phyloP scores from a whole-genome alignment of 2,888 invertebrate species.

The Lasioglossum morio region DNA sequence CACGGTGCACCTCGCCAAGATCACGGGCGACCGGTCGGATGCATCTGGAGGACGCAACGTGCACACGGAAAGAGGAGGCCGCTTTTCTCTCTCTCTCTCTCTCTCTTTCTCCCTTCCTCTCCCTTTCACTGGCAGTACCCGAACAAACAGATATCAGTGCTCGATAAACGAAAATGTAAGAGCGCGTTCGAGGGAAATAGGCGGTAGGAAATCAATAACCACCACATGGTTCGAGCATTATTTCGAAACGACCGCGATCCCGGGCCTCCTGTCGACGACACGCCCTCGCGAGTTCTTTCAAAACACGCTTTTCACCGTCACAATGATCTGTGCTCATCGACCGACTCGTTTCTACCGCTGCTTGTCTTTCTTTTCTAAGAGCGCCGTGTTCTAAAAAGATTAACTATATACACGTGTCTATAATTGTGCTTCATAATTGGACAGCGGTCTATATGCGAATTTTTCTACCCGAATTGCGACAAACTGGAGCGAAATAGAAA shows the following conservation, averaged over 20 bases:
- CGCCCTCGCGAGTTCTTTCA: neutral
- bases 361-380: neutral
- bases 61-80: neutral
- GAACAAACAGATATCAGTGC: conserved; percentile 44
- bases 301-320: neutral
- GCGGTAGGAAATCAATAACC: conserved; percentile 38
- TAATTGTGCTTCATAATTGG: neutral
- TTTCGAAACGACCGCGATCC: conserved; percentile 16
- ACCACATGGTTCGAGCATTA: conserved; percentile 7
- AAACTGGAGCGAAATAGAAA: no score
- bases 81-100: neutral
- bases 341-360: neutral
- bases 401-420: no score
- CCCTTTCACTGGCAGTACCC: neutral
- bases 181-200: conserved; percentile 25
- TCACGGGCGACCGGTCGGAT: conserved; percentile 57
- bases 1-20: conserved; percentile 60
- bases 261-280: neutral
- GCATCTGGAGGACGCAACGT: conserved; percentile 33
- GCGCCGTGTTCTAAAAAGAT: no score
- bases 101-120: neutral
- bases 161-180: conserved; percentile 45
- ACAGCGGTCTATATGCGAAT: neutral
- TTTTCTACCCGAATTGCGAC: no score
- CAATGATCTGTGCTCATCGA: neutral